A percentile compares a stretch with the other conserved stretches of the same genome.
These are phyloP conservation scores for Syngnathus floridae DNA, from an alignment of 2,113 vertebrate genomes.

Conservation along the genomic window DNA sequence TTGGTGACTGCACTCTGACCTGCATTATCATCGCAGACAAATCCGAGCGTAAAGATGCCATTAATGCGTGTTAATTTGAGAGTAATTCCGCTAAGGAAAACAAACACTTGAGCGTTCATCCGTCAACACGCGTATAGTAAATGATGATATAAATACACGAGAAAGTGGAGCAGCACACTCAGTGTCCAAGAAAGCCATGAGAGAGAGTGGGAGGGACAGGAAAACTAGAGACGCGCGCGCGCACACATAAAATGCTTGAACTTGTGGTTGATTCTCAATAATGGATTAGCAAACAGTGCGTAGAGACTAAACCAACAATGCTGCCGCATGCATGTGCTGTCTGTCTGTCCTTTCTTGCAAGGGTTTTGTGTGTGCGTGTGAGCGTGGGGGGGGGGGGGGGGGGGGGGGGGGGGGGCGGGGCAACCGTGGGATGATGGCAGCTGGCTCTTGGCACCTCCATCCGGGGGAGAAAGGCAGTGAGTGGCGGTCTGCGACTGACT, in stretches of 20 bases:
- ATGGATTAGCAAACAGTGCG: slow-evolving; percentile 58
- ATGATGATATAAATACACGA: slow-evolving; percentile 6
- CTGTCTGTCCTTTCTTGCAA: not conserved
- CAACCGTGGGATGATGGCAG: slow-evolving; percentile 32
- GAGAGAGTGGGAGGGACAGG: not conserved
- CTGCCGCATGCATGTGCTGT: not conserved
- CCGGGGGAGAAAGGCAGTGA: slow-evolving; percentile 1
- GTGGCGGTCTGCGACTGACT: not conserved
- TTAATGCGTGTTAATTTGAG: not conserved
- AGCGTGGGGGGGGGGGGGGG: no score
- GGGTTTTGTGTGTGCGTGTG: slow-evolving; percentile 4
- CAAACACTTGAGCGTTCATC: not conserved
- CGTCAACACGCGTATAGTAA: not conserved
- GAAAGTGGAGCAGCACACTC: slow-evolving; percentile 16
- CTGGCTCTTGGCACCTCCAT: slow-evolving; percentile 33
- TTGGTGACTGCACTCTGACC: not conserved
- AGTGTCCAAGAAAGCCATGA: not conserved
- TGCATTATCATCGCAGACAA: not conserved
- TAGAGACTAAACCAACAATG: not conserved
- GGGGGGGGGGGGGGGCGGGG: not conserved
- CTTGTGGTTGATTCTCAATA: slow-evolving; percentile 27
- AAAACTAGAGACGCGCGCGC: not conserved
- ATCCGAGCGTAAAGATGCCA: not conserved
- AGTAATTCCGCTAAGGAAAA: not conserved
- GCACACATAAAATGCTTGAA: slow-evolving; percentile 41